phyloP scores from a whole-genome alignment of 2,888 invertebrate species.

The Scaptomyza caliginosa region DNA sequence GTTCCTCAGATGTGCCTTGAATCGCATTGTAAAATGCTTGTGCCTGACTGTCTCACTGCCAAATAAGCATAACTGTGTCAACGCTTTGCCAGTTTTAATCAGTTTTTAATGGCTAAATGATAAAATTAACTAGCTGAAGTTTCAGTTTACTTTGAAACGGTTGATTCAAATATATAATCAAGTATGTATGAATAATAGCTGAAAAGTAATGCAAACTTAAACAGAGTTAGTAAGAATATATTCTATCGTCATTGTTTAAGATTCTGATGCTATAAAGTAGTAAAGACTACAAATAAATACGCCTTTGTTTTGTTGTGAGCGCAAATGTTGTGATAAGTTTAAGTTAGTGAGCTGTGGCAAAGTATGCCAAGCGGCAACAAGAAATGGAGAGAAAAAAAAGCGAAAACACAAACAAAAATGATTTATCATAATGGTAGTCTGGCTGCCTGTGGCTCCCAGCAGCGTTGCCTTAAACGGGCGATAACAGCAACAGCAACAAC shows the following conservation, averaged over 20 bases:
- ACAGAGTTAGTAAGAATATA: too few relatives aligned
- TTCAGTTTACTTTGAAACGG: too few relatives aligned
- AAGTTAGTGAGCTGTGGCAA: constrained; percentile 36
- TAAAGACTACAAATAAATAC: too few relatives aligned
- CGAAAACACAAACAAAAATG: constrained; percentile 65
- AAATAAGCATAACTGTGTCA: constrained; percentile 3
- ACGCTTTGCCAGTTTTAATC: constrained; percentile 2
- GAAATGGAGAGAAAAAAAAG: constrained; percentile 21
- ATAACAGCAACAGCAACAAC: constrained; percentile 62
- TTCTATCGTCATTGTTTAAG: too few relatives aligned
- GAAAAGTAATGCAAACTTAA: too few relatives aligned
- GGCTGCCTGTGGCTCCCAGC: constrained; percentile 63
- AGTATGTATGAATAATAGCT: too few relatives aligned
- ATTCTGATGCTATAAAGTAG: too few relatives aligned
- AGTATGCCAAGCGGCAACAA: constrained; percentile 13
- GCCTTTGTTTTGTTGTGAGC: too few relatives aligned
- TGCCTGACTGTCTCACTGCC: not conserved
- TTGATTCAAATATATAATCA: too few relatives aligned
- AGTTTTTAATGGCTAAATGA: not conserved
- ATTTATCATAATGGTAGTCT: constrained; percentile 75
- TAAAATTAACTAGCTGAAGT: too few relatives aligned
- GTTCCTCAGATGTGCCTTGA: not conserved
- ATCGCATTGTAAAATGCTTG: constrained; percentile 2
- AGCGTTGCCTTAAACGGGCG: constrained; percentile 67
- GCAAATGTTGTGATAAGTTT: constrained; percentile 46